Base-by-base conservation (phyloP, 2,113 vertebrate species). In the Hoplias malabaricus region DNA sequence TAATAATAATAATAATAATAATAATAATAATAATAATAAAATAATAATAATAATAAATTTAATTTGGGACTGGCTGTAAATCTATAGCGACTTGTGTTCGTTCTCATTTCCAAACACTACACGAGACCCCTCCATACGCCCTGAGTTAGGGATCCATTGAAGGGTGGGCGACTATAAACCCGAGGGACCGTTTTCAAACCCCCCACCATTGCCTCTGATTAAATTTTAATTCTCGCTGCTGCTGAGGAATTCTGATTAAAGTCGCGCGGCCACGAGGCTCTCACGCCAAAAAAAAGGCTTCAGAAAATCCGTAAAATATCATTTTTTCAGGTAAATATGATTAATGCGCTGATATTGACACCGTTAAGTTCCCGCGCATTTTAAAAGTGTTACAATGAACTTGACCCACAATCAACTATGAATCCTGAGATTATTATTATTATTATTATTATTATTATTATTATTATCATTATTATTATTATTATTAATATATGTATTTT, bases 231-330 rank as follows among this genome's bases (percentile, higher is more conserved):
- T 66, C 56, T 21, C 38, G 59, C 50, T 73, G 61, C 54, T 80
- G 79, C 82, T 53, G 65, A 67, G 71, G 68, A 80, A 79, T 80
- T 71, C 75, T 80, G 69, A 82, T 77, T 68, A 82, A 82, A 8
- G 59, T 9, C 57, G 27, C 48, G 19, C 50, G 38, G 42, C 11
- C 13, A 69, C 33, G 46, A 21, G 34, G 2, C 21, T 34, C 21
- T 31, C 33, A 11, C 21, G 33, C n/a, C n/a, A n/a, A 54, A 1
- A 56, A 38, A 54, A 1, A 42, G n/a, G n/a, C 3, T 11, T 16
- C 29, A 63, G 23, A 48, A 13, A 53, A 25, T 48, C 1, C 10
- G 8, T 21, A 77, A 48, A 34, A 46, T 57, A 31, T 62, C 27
- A 29, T 62, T 78, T 62, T 78, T 67, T 65, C 48, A 40, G 13